phyloP scores from a whole-genome alignment of 2,797 vertebrate species.

The Pangasius mekongensis region DNA sequence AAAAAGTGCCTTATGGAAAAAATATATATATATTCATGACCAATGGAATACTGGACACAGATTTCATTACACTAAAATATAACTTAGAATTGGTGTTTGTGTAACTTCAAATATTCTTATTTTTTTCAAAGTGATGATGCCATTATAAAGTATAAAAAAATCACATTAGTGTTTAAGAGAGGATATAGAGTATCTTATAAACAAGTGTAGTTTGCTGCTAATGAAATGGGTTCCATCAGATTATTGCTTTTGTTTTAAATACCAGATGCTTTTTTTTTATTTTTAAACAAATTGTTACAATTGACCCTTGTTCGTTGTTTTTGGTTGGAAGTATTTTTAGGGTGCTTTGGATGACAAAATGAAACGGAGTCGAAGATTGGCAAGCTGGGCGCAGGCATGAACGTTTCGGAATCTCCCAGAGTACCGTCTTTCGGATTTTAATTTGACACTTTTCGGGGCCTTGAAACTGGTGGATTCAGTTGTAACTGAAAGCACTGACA shows the following conservation, averaged over 20 bases:
- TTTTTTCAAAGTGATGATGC: conserved; percentile 68
- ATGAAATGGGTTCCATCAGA: conserved; percentile 68
- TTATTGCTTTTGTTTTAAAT: conserved; percentile 28
- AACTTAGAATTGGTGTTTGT: conserved; percentile 73
- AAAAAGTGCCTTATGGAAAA: conserved; percentile 99
- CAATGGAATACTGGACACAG: conserved; percentile 91
- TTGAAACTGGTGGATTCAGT: conserved; percentile 59
- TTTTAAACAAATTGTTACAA: conserved; percentile 72
- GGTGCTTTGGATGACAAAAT: conserved; percentile 72
- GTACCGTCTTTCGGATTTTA: conserved; percentile 67
- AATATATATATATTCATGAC: conserved; percentile 76
- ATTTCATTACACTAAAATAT: conserved; percentile 68
- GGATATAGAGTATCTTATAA: conserved; percentile 62
- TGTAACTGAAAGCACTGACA: conserved; percentile 67
- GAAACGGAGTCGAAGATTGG: conserved; percentile 62
- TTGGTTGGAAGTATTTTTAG: conserved; percentile 66
- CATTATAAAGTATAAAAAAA: conserved; percentile 66
- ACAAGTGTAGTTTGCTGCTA: conserved; percentile 77
- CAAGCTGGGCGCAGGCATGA: conserved; percentile 54
- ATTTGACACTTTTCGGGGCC: conserved; percentile 64
- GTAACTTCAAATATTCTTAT: conserved; percentile 67
- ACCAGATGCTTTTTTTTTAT: conserved; percentile 31
- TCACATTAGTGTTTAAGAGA: conserved; percentile 64
- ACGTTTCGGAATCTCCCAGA: conserved; percentile 60
- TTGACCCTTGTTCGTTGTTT: conserved; percentile 65